Evolutionary conservation across 2,888 invertebrate species (phyloP).

Genomic region (Pristionchus mayeri): DNA sequence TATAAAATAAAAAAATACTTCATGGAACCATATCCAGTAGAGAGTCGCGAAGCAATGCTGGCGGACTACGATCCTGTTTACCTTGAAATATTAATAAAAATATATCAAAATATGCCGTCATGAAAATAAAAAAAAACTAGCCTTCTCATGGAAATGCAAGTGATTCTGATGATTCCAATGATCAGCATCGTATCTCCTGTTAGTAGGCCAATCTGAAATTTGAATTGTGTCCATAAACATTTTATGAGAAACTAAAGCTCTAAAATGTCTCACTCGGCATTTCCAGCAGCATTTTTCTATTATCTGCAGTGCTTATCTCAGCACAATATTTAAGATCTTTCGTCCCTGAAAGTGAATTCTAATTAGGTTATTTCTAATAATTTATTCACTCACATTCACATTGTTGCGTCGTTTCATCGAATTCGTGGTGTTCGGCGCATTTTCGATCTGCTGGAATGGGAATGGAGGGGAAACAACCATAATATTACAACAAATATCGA

Average conservation of each 20-base stretch:
- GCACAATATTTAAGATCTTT: not conserved
- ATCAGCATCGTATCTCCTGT: too few species aligned
- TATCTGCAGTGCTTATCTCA: not conserved
- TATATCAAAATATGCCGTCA: too few species aligned
- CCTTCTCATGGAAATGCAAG: too few species aligned
- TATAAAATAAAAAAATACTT: not conserved
- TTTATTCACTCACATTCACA: not conserved
- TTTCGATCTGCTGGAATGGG: not conserved
- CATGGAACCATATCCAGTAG: not conserved
- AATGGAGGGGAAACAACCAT: too few species aligned
- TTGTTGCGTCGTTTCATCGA: not conserved
- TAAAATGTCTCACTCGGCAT: not conserved
- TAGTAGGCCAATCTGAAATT: too few species aligned
- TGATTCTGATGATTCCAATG: too few species aligned
- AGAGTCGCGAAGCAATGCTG: conserved; percentile 5
- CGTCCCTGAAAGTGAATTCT: not conserved
- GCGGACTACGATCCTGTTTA: not conserved
- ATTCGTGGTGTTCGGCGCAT: conserved; percentile 4
- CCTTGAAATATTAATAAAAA: too few species aligned
- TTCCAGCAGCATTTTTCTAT: not conserved
- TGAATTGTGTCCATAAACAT: too few species aligned
- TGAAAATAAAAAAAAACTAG: too few species aligned
- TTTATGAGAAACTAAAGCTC: too few species aligned
- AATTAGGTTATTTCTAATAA: not conserved
- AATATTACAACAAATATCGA: too few species aligned